Evolutionary conservation across 2,888 invertebrate genomes (phyloP).

Genomic region (Lycia hirtaria): DNA sequence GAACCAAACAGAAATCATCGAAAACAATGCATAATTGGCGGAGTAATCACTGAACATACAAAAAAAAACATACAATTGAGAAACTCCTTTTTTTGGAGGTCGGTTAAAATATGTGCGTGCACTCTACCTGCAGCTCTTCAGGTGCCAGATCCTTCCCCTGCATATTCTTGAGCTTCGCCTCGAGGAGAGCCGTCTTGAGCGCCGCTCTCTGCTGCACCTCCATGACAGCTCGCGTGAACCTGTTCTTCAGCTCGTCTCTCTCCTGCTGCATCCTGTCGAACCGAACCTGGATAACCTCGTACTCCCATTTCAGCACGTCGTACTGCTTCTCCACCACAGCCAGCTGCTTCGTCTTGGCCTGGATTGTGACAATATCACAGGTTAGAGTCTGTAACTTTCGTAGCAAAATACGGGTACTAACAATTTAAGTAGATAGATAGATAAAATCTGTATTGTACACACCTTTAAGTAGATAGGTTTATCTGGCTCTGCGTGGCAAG

Average conservation of each 20-base stretch:
- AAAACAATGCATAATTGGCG: too few relatives aligned
- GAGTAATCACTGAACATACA: too few relatives aligned
- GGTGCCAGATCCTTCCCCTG: conserved; percentile 87
- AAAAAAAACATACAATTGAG: too few relatives aligned
- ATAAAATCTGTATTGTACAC: too few relatives aligned
- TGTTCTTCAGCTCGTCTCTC: conserved; percentile 90
- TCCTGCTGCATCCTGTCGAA: conserved; percentile 92
- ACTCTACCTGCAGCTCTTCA: conserved; percentile 85
- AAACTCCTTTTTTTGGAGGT: too few relatives aligned
- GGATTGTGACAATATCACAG: conserved; percentile 31
- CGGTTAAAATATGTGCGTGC: too few relatives aligned
- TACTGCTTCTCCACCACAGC: conserved; percentile 81
- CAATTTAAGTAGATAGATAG: too few relatives aligned
- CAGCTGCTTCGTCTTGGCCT: conserved; percentile 85
- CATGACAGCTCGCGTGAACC: conserved; percentile 93
- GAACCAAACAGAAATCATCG: too few relatives aligned
- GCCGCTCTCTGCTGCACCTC: conserved; percentile 95
- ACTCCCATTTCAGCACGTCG: conserved; percentile 87
- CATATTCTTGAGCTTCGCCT: conserved; percentile 90
- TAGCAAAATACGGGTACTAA: too few relatives aligned
- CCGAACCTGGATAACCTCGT: conserved; percentile 89
- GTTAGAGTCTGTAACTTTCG: conserved; percentile 41
- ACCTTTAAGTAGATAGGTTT: too few relatives aligned
- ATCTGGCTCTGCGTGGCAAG: too few relatives aligned
- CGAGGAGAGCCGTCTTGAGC: conserved; percentile 92